Evolutionary conservation across 2,888 invertebrate species (phyloP).

Genomic region (Eristalinus aeneus): DNA sequence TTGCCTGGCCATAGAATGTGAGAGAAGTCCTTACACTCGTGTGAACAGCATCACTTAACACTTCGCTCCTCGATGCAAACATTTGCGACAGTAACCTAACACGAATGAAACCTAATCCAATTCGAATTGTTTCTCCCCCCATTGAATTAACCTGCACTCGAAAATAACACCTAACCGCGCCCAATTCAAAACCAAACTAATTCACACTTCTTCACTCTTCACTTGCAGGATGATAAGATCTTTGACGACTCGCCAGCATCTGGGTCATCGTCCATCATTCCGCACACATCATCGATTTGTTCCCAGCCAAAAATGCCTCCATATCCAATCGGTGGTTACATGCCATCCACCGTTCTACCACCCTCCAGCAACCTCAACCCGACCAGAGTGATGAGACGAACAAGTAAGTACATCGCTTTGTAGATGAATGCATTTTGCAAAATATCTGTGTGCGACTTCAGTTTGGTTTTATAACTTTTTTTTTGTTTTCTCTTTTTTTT

Average conservation of each 20-base stretch:
- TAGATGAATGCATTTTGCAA: neutral
- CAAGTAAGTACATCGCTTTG: constrained; percentile 77
- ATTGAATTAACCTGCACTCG: constrained; percentile 15
- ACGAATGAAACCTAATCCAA: constrained; percentile 15
- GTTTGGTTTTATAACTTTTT: constrained; percentile 35
- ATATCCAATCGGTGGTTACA: constrained; percentile 79
- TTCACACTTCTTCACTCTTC: neutral
- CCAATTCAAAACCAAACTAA: neutral
- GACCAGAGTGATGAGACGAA: constrained; percentile 78
- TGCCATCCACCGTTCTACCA: constrained; percentile 73
- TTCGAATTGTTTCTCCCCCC: neutral
- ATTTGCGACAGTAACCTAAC: constrained; percentile 18
- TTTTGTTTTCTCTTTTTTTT: constrained; percentile 39
- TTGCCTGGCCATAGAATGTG: neutral
- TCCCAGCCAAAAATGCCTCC: constrained; percentile 80
- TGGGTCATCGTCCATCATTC: constrained; percentile 69
- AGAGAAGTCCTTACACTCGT: neutral
- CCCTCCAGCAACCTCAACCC: constrained; percentile 70
- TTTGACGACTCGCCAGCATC: constrained; percentile 75
- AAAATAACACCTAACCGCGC: constrained; percentile 56
- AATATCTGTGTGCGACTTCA: constrained; percentile 31
- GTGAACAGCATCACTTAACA: neutral
- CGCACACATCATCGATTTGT: constrained; percentile 73
- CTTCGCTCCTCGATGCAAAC: constrained; percentile 11
- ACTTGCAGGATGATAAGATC: constrained; percentile 76